Percentiles rank a stretch among this genome's conserved stretches.
These are phyloP conservation scores for Iselma pallidipennis DNA, from an alignment of 2,888 invertebrate genomes.

Conservation along the genomic window DNA sequence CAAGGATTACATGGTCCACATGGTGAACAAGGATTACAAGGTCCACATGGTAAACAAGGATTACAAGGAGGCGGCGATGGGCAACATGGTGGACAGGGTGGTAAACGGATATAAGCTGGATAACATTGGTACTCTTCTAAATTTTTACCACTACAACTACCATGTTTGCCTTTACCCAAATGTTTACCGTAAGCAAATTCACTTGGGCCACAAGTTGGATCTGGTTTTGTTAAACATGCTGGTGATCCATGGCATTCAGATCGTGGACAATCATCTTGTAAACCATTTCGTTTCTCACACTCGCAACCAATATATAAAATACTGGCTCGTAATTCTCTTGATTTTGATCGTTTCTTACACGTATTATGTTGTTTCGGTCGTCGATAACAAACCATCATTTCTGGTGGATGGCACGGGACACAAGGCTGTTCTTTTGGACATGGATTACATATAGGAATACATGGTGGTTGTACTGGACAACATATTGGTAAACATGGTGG, in stretches of 20 bases:
- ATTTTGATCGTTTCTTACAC: slow-evolving; percentile 55
- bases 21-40: slow-evolving; percentile 31
- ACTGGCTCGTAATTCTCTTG: slow-evolving; percentile 60
- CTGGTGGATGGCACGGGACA: slow-evolving; percentile 62
- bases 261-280: slow-evolving; percentile 63
- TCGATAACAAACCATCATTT: slow-evolving; percentile 61
- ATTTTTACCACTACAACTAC: slow-evolving; percentile 19
- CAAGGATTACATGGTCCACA: slow-evolving; percentile 26
- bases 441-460: slow-evolving; percentile 58
- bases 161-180: slow-evolving; percentile 32
- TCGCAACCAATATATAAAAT: slow-evolving; percentile 62
- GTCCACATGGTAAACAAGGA: slow-evolving; percentile 12
- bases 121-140: slow-evolving; percentile 49
- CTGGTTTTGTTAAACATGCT: slow-evolving; percentile 54
- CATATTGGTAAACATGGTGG: slow-evolving; percentile 55
- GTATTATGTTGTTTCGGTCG: slow-evolving; percentile 48
- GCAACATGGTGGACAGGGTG: slow-evolving; percentile 34
- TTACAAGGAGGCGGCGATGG: slow-evolving; percentile 32
- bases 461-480: slow-evolving; percentile 57
- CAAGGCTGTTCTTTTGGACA: slow-evolving; percentile 62
- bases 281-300: slow-evolving; percentile 62
- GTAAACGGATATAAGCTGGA: slow-evolving; percentile 43
- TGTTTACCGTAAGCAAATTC: slow-evolving; percentile 48
- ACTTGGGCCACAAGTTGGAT: slow-evolving; percentile 57
- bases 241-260: slow-evolving; percentile 58